A percentile compares a stretch with the other conserved stretches of the same genome.
These are phyloP conservation scores for Chromoteleia sp. DNA, from an alignment of 2,888 invertebrate species.

Conservation along the genomic window DNA sequence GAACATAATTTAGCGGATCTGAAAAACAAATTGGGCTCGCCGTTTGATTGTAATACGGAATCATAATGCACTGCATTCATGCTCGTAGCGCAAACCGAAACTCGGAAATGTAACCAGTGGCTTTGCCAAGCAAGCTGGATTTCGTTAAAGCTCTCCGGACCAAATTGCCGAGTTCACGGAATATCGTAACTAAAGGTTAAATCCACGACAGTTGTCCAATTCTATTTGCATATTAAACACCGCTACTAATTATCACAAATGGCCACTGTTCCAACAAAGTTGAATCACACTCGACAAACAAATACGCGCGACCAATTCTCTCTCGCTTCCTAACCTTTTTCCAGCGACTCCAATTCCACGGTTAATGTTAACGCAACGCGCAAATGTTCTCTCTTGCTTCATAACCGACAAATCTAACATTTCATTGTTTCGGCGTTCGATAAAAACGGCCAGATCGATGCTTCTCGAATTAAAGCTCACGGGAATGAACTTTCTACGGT, in stretches of 20 bases:
- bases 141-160: conserved; percentile 49
- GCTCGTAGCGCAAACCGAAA: not conserved
- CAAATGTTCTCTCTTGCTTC: no score
- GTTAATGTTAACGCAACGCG: no score
- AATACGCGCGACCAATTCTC: conserved; percentile 2
- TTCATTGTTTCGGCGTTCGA: no score
- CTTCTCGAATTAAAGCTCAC: no score
- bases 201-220: conserved; percentile 49
- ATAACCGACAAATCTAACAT: no score
- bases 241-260: conserved; percentile 43
- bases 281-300: conserved; percentile 31
- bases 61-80: conserved; percentile 38
- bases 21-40: not conserved
- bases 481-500: no score
- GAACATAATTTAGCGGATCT: no score
- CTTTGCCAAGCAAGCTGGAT: conserved; percentile 62
- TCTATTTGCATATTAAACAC: conserved; percentile 57
- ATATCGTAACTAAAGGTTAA: conserved; percentile 50
- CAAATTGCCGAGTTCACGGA: conserved; percentile 43
- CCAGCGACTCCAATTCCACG: no score
- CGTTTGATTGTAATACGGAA: conserved; percentile 17
- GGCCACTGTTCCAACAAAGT: conserved; percentile 42
- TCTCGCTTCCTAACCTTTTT: no score
- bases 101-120: conserved; percentile 43
- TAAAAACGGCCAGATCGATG: no score